A percentile compares a stretch with the other conserved stretches of the same genome.
Evolutionary conservation across 2,113 vertebrate genomes (phyloP).

Genomic region (Ptilonorhynchus violaceus): DNA sequence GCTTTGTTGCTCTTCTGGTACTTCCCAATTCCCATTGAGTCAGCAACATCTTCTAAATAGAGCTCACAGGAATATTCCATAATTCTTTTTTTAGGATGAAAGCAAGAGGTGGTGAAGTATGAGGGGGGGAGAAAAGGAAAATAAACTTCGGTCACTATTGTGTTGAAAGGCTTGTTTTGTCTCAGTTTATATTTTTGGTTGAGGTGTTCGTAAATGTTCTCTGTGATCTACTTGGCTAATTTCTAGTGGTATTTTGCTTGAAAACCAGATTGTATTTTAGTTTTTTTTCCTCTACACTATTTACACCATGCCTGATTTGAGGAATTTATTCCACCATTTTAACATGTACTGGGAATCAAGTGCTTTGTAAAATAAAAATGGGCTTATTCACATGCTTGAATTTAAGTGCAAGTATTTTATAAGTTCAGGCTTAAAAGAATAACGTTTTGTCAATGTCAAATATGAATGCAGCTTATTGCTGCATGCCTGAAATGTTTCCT

Average conservation of each 20-base stretch:
- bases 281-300: neutral
- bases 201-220: neutral
- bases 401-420: conserved; percentile 13
- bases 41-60: neutral
- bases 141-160: neutral
- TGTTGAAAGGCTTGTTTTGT: neutral
- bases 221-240: neutral
- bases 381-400: conserved; percentile 1
- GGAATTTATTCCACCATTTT: neutral
- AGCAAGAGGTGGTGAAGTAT: neutral
- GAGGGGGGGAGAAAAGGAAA: neutral
- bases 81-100: neutral
- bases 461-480: conserved; percentile 66
- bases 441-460: conserved; percentile 71
- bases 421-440: conserved; percentile 49
- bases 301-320: neutral
- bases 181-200: neutral
- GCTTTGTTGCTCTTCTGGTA: neutral
- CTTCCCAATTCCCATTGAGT: neutral
- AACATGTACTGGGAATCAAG: neutral
- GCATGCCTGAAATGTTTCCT: conserved; percentile 72
- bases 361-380: neutral
- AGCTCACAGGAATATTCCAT: neutral
- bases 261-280: neutral
- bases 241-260: neutral